These are phyloP conservation scores for Octonoba sinensis DNA, from an alignment of 2,888 invertebrate species.

Conservation along the genomic window DNA sequence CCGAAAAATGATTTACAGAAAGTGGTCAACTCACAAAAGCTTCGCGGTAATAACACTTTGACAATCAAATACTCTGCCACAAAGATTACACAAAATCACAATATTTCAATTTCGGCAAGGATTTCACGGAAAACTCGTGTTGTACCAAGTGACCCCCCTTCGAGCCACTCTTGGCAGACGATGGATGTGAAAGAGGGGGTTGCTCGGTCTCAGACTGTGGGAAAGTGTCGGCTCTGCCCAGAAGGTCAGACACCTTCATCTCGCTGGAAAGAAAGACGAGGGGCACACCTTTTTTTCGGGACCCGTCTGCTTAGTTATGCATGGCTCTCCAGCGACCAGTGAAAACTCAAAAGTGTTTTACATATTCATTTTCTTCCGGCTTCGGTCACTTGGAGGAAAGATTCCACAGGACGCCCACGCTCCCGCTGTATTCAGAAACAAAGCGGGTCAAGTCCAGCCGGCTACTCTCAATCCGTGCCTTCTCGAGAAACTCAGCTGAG, in stretches of 20 bases:
- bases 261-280: not conserved
- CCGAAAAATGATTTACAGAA: too few relatives aligned
- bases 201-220: slow-evolving; percentile 56
- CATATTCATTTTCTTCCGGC: slow-evolving; percentile 63
- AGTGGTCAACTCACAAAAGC: too few relatives aligned
- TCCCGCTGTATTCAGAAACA: not conserved
- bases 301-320: slow-evolving; percentile 47
- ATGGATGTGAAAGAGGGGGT: slow-evolving; percentile 35
- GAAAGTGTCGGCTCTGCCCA: slow-evolving; percentile 50
- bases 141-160: slow-evolving; percentile 30
- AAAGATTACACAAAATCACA: too few relatives aligned
- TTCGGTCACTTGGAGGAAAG: slow-evolving; percentile 32
- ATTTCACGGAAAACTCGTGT: too few relatives aligned
- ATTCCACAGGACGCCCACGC: slow-evolving; percentile 41
- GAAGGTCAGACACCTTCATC: slow-evolving; percentile 48
- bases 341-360: slow-evolving; percentile 61
- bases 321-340: slow-evolving; percentile 34
- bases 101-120: too few relatives aligned
- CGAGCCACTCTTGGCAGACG: slow-evolving; percentile 8
- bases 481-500: too few relatives aligned
- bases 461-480: too few relatives aligned
- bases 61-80: too few relatives aligned
- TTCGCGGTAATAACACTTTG: too few relatives aligned
- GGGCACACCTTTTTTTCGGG: slow-evolving; percentile 46
- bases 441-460: not conserved